Evolutionary conservation across 2,113 vertebrate species (phyloP).

Genomic region (Alouatta palliata): DNA sequence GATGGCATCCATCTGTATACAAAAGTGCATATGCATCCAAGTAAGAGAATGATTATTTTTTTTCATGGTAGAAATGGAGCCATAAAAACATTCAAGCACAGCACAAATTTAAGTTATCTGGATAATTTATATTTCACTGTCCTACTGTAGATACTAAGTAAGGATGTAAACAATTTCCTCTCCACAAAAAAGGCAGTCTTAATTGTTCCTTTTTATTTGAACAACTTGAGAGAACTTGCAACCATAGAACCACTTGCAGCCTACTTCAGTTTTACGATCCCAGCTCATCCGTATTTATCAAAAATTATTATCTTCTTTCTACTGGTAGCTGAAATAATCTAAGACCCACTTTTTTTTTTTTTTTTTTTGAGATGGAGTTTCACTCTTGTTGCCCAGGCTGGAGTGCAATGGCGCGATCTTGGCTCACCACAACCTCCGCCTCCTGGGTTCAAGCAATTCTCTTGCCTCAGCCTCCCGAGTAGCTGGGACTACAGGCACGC

Average conservation of each 20-base stretch:
- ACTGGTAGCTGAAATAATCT: constrained; percentile 68
- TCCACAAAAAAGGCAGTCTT: constrained; percentile 51
- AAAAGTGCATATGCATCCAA: constrained; percentile 11
- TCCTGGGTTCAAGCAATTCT: too few relatives aligned
- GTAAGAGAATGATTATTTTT: constrained; percentile 43
- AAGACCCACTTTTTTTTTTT: too few relatives aligned
- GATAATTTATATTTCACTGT: constrained; percentile 37
- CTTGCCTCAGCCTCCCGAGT: too few relatives aligned
- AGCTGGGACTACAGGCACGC: too few relatives aligned
- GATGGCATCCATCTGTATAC: not conserved
- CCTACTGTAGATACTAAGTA: constrained; percentile 49
- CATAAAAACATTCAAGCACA: constrained; percentile 52
- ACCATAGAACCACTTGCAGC: not conserved
- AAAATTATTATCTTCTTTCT: constrained; percentile 66
- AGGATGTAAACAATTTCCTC: constrained; percentile 63
- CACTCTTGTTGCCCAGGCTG: too few relatives aligned
- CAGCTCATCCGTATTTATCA: constrained; percentile 22
- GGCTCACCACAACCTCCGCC: too few relatives aligned
- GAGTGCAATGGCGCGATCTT: too few relatives aligned
- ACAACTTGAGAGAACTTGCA: constrained; percentile 9
- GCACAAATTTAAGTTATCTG: constrained; percentile 32
- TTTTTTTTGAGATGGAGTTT: too few relatives aligned
- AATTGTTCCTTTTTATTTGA: constrained; percentile 63
- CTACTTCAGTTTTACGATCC: not conserved
- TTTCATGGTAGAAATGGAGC: constrained; percentile 1